Evolutionary conservation across 2,888 invertebrate species (phyloP).

Genomic region (Neuroscelio doddi): DNA sequence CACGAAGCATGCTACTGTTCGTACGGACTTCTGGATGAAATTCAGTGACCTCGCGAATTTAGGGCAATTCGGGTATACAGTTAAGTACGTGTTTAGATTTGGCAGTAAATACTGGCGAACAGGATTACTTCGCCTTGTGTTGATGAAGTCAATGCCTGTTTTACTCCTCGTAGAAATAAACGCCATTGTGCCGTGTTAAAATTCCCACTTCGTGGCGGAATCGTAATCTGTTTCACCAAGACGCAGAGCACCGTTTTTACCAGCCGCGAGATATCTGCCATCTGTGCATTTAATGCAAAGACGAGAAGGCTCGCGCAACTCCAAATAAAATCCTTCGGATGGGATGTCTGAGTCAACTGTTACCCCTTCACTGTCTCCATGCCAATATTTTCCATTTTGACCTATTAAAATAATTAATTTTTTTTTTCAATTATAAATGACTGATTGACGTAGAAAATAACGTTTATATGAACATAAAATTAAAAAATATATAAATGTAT

Average conservation of each 20-base stretch:
- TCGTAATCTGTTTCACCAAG: constrained; percentile 85
- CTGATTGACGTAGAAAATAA: no score
- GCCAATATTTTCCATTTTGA: constrained; percentile 95
- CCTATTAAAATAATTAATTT: constrained; percentile 77
- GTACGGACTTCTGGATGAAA: constrained; percentile 10
- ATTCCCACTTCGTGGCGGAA: constrained; percentile 94
- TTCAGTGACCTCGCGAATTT: constrained; percentile 10
- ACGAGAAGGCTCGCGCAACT: constrained; percentile 93
- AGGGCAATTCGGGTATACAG: constrained; percentile 24
- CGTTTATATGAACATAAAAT: no score
- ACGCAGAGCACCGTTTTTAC: constrained; percentile 93
- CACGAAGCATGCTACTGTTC: constrained; percentile 32
- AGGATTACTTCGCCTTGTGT: constrained; percentile 16
- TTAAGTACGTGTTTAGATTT: constrained; percentile 44
- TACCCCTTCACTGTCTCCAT: constrained; percentile 89
- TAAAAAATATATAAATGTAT: no score
- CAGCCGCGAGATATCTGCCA: constrained; percentile 87
- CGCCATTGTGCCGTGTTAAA: constrained; percentile 74
- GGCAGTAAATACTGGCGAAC: constrained; percentile 32
- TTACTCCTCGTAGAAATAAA: not conserved
- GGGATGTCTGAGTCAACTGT: constrained; percentile 88
- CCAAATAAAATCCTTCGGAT: constrained; percentile 89
- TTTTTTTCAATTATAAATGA: no score
- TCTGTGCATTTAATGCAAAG: constrained; percentile 88
- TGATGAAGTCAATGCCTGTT: constrained; percentile 3